Evolutionary conservation across 2,888 invertebrate species (phyloP).

Genomic region (Papilio elwesi): DNA sequence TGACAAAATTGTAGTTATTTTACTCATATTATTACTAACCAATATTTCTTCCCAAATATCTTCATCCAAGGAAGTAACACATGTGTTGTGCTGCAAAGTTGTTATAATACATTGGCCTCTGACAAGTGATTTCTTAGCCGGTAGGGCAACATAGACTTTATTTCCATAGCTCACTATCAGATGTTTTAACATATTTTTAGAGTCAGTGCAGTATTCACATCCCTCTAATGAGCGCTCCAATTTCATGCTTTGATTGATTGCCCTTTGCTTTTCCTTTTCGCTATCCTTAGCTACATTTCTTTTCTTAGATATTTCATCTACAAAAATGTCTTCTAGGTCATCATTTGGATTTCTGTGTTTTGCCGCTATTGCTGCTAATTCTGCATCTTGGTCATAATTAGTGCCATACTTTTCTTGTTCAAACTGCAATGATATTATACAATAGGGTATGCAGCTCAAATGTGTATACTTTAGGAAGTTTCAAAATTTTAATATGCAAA

Average conservation of each 20-base stretch:
- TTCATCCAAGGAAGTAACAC: constrained; percentile 94
- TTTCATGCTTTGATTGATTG: constrained; percentile 89
- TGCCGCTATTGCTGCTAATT: constrained; percentile 90
- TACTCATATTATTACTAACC: constrained; percentile 67
- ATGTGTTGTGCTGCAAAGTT: constrained; percentile 91
- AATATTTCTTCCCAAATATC: constrained; percentile 96
- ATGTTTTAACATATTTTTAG: constrained; percentile 91
- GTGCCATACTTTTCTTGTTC: constrained; percentile 92
- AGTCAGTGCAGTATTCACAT: constrained; percentile 93
- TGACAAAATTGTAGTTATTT: too few relatives aligned
- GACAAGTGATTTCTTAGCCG: constrained; percentile 91
- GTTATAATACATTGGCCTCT: constrained; percentile 94
- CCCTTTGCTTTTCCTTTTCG: constrained; percentile 85
- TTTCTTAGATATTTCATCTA: constrained; percentile 89
- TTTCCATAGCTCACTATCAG: constrained; percentile 91
- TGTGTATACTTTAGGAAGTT: not conserved
- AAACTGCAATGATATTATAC: constrained; percentile 81
- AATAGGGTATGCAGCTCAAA: not conserved
- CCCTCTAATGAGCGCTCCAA: constrained; percentile 89
- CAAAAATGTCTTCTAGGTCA: constrained; percentile 94
- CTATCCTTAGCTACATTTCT: constrained; percentile 85
- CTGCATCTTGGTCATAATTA: constrained; percentile 90
- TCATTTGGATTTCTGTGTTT: constrained; percentile 87
- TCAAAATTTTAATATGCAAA: too few relatives aligned
- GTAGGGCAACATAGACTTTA: constrained; percentile 93